Percentiles rank a stretch among this genome's conserved stretches.
These are phyloP conservation scores for Venusia cambrica DNA, from an alignment of 2,888 invertebrate genomes.

Conservation along the genomic window DNA sequence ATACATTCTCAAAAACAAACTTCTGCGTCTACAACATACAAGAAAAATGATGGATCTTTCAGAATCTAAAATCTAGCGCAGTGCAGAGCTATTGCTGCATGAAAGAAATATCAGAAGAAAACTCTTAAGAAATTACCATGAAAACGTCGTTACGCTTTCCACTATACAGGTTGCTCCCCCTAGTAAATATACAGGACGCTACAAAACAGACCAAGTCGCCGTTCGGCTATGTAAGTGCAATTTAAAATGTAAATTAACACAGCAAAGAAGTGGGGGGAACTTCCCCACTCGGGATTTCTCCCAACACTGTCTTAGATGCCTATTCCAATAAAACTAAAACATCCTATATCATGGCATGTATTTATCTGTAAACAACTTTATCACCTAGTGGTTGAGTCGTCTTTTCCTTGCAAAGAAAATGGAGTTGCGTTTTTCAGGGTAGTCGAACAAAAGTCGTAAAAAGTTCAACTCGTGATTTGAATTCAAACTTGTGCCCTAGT, in stretches of 20 bases:
- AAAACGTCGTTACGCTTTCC: slow-evolving; percentile 27
- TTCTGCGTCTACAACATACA: too few species aligned
- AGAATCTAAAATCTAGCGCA: too few species aligned
- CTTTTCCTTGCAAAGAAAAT: slow-evolving; percentile 1
- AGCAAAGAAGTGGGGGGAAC: slow-evolving; percentile 72
- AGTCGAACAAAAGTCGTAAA: slow-evolving; percentile 31
- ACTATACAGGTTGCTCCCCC: slow-evolving; percentile 25
- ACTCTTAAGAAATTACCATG: slow-evolving; percentile 21
- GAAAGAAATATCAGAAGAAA: slow-evolving; percentile 10
- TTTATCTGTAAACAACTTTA: slow-evolving; percentile 17
- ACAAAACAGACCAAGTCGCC: slow-evolving; percentile 72
- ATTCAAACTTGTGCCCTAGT: slow-evolving; percentile 27
- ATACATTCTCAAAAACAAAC: too few species aligned
- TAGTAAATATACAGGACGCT: slow-evolving; percentile 49
- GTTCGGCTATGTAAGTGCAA: slow-evolving; percentile 79
- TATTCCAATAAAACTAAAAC: slow-evolving; percentile 29
- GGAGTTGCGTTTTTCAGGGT: slow-evolving; percentile 6
- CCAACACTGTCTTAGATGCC: slow-evolving; percentile 67
- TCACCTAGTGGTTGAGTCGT: accelerated
- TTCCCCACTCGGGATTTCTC: slow-evolving; percentile 57
- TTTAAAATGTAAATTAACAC: slow-evolving; percentile 82
- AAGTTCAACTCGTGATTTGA: slow-evolving; percentile 30
- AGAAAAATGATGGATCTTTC: too few species aligned
- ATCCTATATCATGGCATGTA: background rate
- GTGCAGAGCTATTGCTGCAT: too few species aligned